Conservation (phyloP, 2,113 vertebrate genomes). For the Mesitornis unicolor region DNA sequence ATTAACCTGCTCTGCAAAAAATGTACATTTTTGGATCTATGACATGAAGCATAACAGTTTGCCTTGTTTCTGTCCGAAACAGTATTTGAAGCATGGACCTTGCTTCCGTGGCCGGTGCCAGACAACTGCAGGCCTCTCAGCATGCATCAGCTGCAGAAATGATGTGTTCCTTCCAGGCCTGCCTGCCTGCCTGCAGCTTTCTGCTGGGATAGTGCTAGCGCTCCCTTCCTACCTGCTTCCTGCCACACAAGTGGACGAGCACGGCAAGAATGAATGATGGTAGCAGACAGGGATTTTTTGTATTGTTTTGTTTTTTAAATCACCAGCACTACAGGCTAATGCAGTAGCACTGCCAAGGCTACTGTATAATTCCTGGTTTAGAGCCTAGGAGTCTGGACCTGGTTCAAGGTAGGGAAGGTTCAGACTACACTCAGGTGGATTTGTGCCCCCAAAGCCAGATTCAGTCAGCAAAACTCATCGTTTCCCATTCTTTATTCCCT, state of each 20-base stretch:
- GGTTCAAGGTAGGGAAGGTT: not conserved
- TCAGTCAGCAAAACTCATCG: not conserved
- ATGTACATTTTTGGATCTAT: not conserved
- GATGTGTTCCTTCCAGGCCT: not conserved
- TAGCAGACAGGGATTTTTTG: not conserved
- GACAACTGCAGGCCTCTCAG: not conserved
- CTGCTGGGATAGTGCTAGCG: not conserved
- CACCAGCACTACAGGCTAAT: not conserved
- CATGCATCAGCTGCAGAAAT: not conserved
- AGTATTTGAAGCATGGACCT: not conserved
- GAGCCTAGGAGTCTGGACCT: not conserved
- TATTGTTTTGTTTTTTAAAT: not conserved
- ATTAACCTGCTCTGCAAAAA: not conserved
- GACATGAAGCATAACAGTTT: not conserved
- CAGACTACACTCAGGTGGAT: not conserved
- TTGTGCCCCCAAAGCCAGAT: not conserved
- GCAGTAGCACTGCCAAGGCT: not conserved
- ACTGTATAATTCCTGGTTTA: not conserved
- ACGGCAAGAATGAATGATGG: fast-evolving
- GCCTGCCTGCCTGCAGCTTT: not conserved
- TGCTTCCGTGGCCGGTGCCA: not conserved
- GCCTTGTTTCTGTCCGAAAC: not conserved
- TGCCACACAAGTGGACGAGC: not conserved
- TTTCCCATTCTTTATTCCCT: not conserved
- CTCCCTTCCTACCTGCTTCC: not conserved